Conservation (phyloP, 2,113 vertebrate genomes). For the Amazona guildingii region DNA sequence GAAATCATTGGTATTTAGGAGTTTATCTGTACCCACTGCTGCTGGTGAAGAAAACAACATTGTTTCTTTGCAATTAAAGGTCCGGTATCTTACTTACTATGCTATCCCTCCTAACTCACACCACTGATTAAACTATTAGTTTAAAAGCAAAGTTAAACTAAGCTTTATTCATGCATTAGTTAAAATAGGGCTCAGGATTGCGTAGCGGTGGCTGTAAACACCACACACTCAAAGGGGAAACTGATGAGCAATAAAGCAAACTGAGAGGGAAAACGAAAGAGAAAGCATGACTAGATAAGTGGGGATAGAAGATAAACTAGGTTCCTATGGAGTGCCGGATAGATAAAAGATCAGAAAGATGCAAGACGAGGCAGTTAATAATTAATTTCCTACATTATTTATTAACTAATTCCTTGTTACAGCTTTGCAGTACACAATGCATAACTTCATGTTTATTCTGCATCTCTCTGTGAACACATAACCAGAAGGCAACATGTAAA, state of each 20-base stretch:
- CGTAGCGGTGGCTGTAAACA: background rate
- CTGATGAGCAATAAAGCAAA: background rate
- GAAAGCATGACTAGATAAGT: background rate
- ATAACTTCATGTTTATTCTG: constrained; percentile 17
- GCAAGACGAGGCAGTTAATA: background rate
- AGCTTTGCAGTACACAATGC: background rate
- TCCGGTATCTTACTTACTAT: background rate
- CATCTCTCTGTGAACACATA: background rate
- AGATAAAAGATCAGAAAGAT: background rate
- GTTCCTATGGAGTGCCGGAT: background rate
- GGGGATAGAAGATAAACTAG: background rate
- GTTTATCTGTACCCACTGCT: background rate
- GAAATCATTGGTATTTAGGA: background rate
- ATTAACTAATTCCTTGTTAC: constrained; percentile 3
- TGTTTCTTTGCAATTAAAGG: background rate
- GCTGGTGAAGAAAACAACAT: background rate
- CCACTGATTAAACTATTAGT: background rate
- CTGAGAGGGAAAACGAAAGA: background rate
- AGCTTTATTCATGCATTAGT: background rate
- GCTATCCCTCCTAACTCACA: background rate
- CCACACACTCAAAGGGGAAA: background rate
- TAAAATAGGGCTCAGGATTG: background rate
- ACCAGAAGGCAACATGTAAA: background rate
- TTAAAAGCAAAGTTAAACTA: background rate
- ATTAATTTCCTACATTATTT: background rate